These are phyloP conservation scores for Drosophila antonietae DNA, from an alignment of 2,888 invertebrate genomes.

Conservation along the genomic window DNA sequence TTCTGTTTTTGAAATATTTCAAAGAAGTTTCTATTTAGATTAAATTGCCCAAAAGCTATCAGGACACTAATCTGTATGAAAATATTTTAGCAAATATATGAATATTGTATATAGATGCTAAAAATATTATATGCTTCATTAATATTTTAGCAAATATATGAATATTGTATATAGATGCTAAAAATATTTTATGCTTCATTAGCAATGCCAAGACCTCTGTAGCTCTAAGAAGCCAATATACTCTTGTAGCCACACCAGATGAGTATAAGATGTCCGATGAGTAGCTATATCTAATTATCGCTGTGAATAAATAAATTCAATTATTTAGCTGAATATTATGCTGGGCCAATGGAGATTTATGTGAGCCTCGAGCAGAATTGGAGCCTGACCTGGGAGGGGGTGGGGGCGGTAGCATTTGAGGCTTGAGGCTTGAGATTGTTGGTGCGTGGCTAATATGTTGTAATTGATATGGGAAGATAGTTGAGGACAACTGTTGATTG, in stretches of 20 bases:
- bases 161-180: no score
- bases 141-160: no score
- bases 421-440: background rate
- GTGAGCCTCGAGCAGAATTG: constrained; percentile 18
- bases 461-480: constrained; percentile 35
- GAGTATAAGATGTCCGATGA: background rate
- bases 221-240: background rate
- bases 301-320: background rate
- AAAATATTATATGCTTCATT: no score
- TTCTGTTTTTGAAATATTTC: no score
- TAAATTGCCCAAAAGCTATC: no score
- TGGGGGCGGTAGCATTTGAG: constrained; percentile 10
- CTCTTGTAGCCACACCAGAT: background rate
- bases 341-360: background rate
- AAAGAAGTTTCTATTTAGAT: no score
- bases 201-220: no score
- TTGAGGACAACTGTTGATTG: constrained; percentile 26
- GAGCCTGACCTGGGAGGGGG: background rate
- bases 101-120: no score
- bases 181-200: no score
- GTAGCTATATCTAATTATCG: background rate
- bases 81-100: no score
- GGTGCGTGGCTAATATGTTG: constrained; percentile 26
- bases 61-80: no score
- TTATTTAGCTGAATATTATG: background rate